phyloP scores from a whole-genome alignment of 1,140 invertebrate species.

The Pomacea maculata region DNA sequence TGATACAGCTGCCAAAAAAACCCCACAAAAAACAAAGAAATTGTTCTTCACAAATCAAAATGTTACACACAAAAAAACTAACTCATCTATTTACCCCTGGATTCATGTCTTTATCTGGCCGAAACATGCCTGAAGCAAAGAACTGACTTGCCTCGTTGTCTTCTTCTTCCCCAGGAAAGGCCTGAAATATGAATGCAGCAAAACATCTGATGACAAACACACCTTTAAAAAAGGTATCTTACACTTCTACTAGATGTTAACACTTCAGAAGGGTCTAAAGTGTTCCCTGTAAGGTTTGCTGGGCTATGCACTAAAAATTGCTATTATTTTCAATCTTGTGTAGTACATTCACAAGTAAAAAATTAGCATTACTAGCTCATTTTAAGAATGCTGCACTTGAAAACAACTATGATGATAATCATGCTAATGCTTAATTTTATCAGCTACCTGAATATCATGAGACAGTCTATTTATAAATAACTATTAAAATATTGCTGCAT shows the following conservation, averaged over 20 bases:
- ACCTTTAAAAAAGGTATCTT: not conserved
- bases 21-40: not conserved
- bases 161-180: constrained; percentile 47
- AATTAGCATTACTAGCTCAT: not conserved
- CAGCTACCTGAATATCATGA: too few species aligned
- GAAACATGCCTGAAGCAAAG: constrained; percentile 29
- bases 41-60: not conserved
- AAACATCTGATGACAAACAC: not conserved
- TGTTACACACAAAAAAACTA: not conserved
- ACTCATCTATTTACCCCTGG: not conserved
- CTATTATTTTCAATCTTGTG: not conserved
- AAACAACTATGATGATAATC: too few species aligned
- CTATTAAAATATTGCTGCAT: too few species aligned
- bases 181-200: constrained; percentile 30
- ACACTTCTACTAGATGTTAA: not conserved
- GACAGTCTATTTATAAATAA: too few species aligned
- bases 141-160: constrained; percentile 53
- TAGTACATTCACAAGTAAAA: not conserved
- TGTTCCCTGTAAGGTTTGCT: not conserved
- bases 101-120: constrained; percentile 50
- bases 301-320: not conserved
- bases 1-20: not conserved
- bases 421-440: too few species aligned
- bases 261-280: not conserved
- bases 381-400: too few species aligned